Base-by-base conservation (phyloP, 2,113 vertebrate genomes). In the Strix uralensis region DNA sequence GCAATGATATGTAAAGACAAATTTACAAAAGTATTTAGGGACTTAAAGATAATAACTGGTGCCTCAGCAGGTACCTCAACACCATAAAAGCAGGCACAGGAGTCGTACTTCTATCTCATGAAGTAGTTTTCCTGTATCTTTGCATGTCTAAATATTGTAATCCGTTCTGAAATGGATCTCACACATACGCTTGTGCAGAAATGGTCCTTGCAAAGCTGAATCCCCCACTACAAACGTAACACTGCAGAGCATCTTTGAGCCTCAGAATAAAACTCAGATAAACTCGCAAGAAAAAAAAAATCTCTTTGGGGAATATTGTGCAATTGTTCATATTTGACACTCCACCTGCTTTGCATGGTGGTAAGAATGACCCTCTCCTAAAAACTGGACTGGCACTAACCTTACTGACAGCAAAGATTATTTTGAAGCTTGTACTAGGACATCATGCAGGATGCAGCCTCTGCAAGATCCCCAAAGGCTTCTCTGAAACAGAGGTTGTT, bases 11-110 rank as follows among this genome's bases (percentile, higher is more conserved):
- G 70, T 62, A 49, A 57, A 72, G 52, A 14, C 63, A 78, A 67
- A 86, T 71, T 61, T 86, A 84, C 47, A 92, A 82, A 77, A 27
- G 26, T 84, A 65, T 86, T 94, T 86, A 72, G 73, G 69, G 58
- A 92, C 77, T 63, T 61, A 40, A 44, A 66, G 51, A 44, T 54
- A 90, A 51, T 42, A 86, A 91, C 19, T 49, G 34, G 54, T 78
- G 92, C 46, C 85, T 83, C 21, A 66, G 26, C 13, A 58, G 40
- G 54, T 9, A 93, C 30, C 57, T 86, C 72, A 84, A 42, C 42
- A 51, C 34, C 73, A 61, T 38, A 29, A 86, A 51, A 91, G 61
- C 69, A 84, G 52, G 69, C 44, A 66, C 8, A 16, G 36, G 63
- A 78, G 20, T 26, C 74, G 23, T 47, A 77, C 44, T 69, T 77